phyloP scores from a whole-genome alignment of 2,888 invertebrate species.

The Spisula solida region DNA sequence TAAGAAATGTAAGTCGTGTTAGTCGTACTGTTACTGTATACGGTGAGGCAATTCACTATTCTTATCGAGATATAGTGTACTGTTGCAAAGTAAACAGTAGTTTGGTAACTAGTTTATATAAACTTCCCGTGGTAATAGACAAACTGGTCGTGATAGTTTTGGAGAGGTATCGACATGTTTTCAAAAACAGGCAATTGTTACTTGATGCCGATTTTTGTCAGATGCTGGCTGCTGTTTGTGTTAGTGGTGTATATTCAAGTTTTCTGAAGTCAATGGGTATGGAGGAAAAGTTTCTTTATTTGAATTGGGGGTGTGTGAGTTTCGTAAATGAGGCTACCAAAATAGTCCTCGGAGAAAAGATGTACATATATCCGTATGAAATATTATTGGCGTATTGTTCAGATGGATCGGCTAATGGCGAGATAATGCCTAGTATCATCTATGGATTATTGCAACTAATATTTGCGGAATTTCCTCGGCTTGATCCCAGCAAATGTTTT shows the following conservation, averaged over 20 bases:
- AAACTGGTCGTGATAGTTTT: background rate
- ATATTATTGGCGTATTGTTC: background rate
- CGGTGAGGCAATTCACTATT: background rate
- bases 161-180: background rate
- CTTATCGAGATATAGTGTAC: background rate
- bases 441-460: background rate
- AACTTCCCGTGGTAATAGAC: background rate
- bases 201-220: background rate
- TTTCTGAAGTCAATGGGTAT: background rate
- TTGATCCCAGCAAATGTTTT: background rate
- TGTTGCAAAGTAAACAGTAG: background rate
- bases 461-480: background rate
- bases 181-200: background rate
- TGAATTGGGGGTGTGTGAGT: background rate
- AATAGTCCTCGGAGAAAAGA: background rate
- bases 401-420: background rate
- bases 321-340: background rate
- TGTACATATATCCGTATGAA: background rate
- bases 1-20: background rate
- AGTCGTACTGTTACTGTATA: background rate
- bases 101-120: background rate
- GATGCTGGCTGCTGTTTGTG: background rate
- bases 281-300: background rate
- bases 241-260: background rate
- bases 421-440: background rate